phyloP scores from a whole-genome alignment of 1,140 invertebrate genomes.

The Brachionus plicatilis region DNA sequence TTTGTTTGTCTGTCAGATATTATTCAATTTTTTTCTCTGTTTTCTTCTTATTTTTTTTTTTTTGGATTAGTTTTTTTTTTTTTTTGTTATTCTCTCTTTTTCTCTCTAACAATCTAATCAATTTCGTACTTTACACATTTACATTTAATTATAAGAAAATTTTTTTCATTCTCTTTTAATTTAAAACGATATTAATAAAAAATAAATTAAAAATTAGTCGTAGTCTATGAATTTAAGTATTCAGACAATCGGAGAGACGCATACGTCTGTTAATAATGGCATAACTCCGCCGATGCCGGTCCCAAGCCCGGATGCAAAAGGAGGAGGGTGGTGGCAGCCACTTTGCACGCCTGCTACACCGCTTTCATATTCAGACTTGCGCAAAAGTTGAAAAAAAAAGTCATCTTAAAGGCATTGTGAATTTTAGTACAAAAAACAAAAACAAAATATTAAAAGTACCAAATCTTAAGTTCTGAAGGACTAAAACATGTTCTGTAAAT shows the following conservation, averaged over 20 bases:
- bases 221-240: too few relatives aligned
- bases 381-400: too few relatives aligned
- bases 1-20: conserved; percentile 28
- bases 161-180: neutral
- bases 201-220: neutral
- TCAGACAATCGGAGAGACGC: too few relatives aligned
- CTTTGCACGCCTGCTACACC: too few relatives aligned
- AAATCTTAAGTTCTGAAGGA: too few relatives aligned
- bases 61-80: neutral
- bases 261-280: too few relatives aligned
- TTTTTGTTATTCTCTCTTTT: neutral
- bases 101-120: neutral
- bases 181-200: neutral
- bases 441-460: too few relatives aligned
- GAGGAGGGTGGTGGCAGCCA: neutral
- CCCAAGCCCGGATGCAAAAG: neutral
- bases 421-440: too few relatives aligned
- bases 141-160: neutral
- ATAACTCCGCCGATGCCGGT: neutral
- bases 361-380: too few relatives aligned
- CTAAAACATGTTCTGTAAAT: too few relatives aligned
- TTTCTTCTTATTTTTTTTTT: neutral
- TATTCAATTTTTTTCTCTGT: neutral
- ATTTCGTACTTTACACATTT: neutral
- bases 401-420: too few relatives aligned